Base-by-base conservation (phyloP, 2,888 invertebrate species). In the Andrena marginata region DNA sequence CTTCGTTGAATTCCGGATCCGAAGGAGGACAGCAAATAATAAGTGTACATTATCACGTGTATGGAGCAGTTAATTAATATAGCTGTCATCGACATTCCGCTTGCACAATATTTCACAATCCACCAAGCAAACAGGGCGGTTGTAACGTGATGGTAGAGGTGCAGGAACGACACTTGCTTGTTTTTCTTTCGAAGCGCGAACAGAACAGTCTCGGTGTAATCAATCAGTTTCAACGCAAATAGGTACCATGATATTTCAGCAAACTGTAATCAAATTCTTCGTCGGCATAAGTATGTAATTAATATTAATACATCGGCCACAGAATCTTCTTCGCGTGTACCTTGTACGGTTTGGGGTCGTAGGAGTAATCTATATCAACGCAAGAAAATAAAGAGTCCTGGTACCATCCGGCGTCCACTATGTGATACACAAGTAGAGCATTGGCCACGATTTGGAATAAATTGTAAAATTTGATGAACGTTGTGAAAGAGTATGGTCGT, bases 391-490 rank as follows among this genome's bases (percentile, higher is more conserved):
- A 20, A 1, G 10, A 64, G 10, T 26, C 5, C 1, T 10, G 0
- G 33, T 51, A 67, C 77, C 77, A 80, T 8, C 68, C 69, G n/a
- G 2, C 42, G 0, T 64, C 56, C 1, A 94, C 81, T 95, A 95
- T 16, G 94, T 94, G 0, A 95, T 95, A 0, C 95, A 95, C 96
- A 96, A 96, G 0, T 96, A 96, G 8, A 95, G 95, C n/a, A 26
- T 93, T 93, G 31, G 81, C 64, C 0, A 92, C n/a, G 23, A 92
- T 87, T 96, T 98, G 98, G 67, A 96, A 92, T n/a, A 97, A 94
- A 93, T 98, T 98, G 94, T 98, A 98, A 89, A 95, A 94, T 79
- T 96, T 95, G 85, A 98, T 96, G 48, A 97, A 92, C 2, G 93
- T 94, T 85, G 96, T 96, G 42, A 98, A 93, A 13, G 96, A 94